phyloP scores from a whole-genome alignment of 1,140 invertebrate species.

The Drosophila nigrodunni region DNA sequence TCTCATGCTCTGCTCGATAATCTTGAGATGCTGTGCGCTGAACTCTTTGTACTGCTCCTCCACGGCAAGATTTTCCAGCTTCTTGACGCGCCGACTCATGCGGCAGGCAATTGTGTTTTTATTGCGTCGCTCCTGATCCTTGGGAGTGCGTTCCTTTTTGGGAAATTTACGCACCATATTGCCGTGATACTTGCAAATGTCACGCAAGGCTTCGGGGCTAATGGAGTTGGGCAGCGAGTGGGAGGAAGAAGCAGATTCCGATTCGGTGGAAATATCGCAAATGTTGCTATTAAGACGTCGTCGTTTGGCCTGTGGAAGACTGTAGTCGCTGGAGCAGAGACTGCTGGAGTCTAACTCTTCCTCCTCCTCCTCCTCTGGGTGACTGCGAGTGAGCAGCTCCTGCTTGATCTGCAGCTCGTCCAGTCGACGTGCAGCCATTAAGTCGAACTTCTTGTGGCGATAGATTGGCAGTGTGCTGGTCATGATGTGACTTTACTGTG shows the following conservation, averaged over 20 bases:
- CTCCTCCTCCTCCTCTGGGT: conserved; percentile 34
- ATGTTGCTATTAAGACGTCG: conserved; percentile 48
- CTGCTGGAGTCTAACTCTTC: conserved; percentile 44
- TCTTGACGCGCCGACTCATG: conserved; percentile 73
- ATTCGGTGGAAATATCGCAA: conserved; percentile 14
- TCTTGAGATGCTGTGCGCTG: conserved; percentile 52
- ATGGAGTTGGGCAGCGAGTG: conserved; percentile 43
- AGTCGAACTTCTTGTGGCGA: conserved; percentile 79
- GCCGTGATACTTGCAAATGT: conserved; percentile 76
- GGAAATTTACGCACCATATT: conserved; percentile 81
- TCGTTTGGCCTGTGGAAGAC: conserved; percentile 48
- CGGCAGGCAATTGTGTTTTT: conserved; percentile 81
- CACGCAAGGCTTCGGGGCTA: conserved; percentile 53
- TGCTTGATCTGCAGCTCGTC: conserved; percentile 44
- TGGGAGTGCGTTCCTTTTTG: conserved; percentile 75
- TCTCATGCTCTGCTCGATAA: conserved; percentile 65
- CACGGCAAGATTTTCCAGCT: conserved; percentile 71
- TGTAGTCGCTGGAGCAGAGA: conserved; percentile 50
- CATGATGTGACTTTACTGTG: conserved; percentile 41
- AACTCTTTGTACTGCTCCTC: conserved; percentile 76
- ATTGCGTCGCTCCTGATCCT: conserved; percentile 77
- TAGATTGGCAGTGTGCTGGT: conserved; percentile 43
- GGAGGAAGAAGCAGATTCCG: conserved; percentile 45
- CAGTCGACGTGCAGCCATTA: conserved; percentile 22
- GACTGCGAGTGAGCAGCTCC: conserved; percentile 48